Base-by-base conservation (phyloP, 2,888 invertebrate genomes). In the Hoplodrina blanda region DNA sequence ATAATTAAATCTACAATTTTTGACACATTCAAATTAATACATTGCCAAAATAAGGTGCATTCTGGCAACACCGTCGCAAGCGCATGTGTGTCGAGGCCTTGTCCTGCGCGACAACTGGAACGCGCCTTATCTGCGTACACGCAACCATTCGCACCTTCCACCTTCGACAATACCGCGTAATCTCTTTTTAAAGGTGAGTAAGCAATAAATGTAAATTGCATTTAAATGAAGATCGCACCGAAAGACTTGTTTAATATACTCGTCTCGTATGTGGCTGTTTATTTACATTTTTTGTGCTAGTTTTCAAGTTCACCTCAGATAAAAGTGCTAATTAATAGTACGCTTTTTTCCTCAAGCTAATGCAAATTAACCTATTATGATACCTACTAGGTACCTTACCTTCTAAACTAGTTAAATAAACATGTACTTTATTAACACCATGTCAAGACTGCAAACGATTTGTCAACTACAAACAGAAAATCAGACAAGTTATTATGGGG, bases 1-100 rank as follows among this genome's bases (percentile, higher is more conserved):
- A 59, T 50, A 54, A 46, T 49, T 44, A 8, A 53, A 53, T n/a
- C 33, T 37, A 52, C 1, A 53, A 54, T n/a, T 41, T 63, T 63
- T 63, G 56, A 55, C 50, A 57, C 66, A 55, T 62, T 52, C 44
- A 57, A 65, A 62, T 73, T 44, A 62, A 64, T 66, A 15, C 57
- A 25, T 19, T 80, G 67, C 76, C 83, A 69, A 80, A 75, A 76
- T 63, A 55, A 77, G 77, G 55, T 71, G 66, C 76, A 78, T 80
- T 76, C 73, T 79, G 75, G 80, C 80, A 78, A 80, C 78, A 75
- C 73, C 50, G 65, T 33, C 44, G 54, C 69, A 59, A 57, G 71
- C 69, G 74, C 82, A 87, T 87, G 84, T 89, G 67, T 89, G 89
- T 86, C 89, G 84, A 87, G 91, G 85, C 82, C 89, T 86, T 82